phyloP scores from a whole-genome alignment of 2,113 vertebrate species.

The Amblyopsis rosae region DNA sequence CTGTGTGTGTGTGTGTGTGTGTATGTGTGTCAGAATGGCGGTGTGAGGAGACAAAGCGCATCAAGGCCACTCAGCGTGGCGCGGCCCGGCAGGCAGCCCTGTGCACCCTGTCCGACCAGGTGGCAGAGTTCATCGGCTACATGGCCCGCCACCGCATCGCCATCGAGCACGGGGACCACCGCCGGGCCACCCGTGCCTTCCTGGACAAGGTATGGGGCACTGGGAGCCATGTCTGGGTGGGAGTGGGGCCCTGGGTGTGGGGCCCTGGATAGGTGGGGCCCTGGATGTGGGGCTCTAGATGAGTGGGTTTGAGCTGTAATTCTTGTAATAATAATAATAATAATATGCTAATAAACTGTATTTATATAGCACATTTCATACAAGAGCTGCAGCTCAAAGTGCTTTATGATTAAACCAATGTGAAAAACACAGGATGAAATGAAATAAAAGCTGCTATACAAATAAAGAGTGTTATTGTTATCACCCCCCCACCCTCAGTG shows the following conservation, averaged over 20 bases:
- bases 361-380: no score
- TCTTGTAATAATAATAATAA: no score
- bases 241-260: no score
- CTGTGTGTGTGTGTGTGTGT: neutral
- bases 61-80: slow-evolving; percentile 77
- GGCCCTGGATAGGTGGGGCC: no score
- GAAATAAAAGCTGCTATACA: no score
- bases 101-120: slow-evolving; percentile 86
- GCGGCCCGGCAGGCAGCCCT: slow-evolving; percentile 87
- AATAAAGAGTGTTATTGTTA: neutral
- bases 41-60: slow-evolving; percentile 74
- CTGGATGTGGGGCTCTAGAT: no score
- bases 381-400: no score
- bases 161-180: slow-evolving; percentile 61
- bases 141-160: slow-evolving; percentile 79
- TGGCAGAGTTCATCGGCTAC: slow-evolving; percentile 81
- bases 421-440: no score
- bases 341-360: no score
- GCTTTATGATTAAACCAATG: no score
- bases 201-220: slow-evolving; percentile 84
- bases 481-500: slow-evolving; percentile 69
- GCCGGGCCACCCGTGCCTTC: slow-evolving; percentile 74
- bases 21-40: slow-evolving; percentile 82
- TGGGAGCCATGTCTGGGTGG: no score
- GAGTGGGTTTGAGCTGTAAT: no score